These are phyloP conservation scores for Helostoma temminkii DNA, from an alignment of 2,797 vertebrate species.

Conservation along the genomic window DNA sequence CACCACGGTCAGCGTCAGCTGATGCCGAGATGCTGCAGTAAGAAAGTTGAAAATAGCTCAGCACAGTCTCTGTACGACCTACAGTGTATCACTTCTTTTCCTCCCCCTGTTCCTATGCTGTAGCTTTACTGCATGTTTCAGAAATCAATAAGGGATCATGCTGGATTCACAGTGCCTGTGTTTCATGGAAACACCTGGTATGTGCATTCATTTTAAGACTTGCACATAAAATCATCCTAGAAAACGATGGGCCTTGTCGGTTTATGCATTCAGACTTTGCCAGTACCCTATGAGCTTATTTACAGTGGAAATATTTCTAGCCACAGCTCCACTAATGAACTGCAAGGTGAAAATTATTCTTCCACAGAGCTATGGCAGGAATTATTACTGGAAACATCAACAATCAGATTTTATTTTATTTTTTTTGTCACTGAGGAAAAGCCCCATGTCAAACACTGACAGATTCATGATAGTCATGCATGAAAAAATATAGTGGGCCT, in stretches of 20 bases:
- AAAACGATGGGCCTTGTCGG: not conserved
- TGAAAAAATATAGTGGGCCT: no score
- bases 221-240: not conserved
- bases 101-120: not conserved
- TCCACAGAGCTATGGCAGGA: slow-evolving; percentile 21
- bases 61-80: not conserved
- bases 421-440: slow-evolving; percentile 45
- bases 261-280: not conserved
- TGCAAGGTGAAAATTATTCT: slow-evolving; percentile 43
- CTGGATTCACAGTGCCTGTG: not conserved
- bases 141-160: slow-evolving; percentile 7
- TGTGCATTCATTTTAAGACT: slow-evolving; percentile 3
- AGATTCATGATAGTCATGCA: slow-evolving; percentile 22
- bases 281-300: slow-evolving; percentile 18
- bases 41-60: slow-evolving; percentile 3
- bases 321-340: slow-evolving; percentile 27
- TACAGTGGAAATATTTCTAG: slow-evolving; percentile 35
- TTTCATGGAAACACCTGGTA: slow-evolving; percentile 6
- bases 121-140: not conserved
- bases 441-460: slow-evolving; percentile 48
- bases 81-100: not conserved
- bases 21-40: not conserved
- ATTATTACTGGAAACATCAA: slow-evolving; percentile 56
- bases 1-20: slow-evolving; percentile 39
- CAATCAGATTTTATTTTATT: slow-evolving; percentile 24